Evolutionary conservation across 2,113 vertebrate species (phyloP).

Genomic region (Sphyrna mokarran): DNA sequence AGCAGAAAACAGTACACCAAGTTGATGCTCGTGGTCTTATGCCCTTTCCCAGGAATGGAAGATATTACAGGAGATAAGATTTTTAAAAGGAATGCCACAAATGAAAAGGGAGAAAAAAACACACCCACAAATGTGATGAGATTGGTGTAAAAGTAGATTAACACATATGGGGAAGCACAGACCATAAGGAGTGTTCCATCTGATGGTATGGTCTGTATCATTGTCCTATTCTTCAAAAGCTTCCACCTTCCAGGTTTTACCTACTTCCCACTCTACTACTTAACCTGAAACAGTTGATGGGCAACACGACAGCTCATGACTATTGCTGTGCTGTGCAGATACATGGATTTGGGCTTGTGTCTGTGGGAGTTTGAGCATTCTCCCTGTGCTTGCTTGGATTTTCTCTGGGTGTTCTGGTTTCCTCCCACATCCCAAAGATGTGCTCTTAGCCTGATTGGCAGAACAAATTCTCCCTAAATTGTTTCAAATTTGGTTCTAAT

Average conservation of each 20-base stretch:
- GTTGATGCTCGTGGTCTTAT: neutral
- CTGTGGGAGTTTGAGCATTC: too few relatives aligned
- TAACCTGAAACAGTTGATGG: too few relatives aligned
- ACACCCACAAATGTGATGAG: too few relatives aligned
- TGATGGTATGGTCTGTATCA: neutral
- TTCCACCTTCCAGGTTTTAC: neutral
- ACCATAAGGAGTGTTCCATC: neutral
- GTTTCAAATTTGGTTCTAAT: too few relatives aligned
- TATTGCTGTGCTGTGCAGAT: too few relatives aligned
- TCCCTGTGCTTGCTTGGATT: too few relatives aligned
- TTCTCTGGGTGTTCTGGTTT: too few relatives aligned
- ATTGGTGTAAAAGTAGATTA: neutral
- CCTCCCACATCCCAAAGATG: too few relatives aligned
- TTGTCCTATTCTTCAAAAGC: neutral
- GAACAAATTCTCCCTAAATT: too few relatives aligned
- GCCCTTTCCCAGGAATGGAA: neutral
- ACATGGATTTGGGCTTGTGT: too few relatives aligned
- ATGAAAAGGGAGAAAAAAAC: neutral
- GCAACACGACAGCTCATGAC: too few relatives aligned
- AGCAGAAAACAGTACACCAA: neutral
- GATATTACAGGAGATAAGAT: neutral
- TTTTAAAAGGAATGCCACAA: neutral
- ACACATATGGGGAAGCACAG: neutral
- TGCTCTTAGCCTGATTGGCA: too few relatives aligned
- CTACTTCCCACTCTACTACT: neutral